Evolutionary conservation across 2,797 vertebrate species (phyloP), one percentile per base, ranked within the genome.

Genomic region (Hozukius guyotensis): DNA sequence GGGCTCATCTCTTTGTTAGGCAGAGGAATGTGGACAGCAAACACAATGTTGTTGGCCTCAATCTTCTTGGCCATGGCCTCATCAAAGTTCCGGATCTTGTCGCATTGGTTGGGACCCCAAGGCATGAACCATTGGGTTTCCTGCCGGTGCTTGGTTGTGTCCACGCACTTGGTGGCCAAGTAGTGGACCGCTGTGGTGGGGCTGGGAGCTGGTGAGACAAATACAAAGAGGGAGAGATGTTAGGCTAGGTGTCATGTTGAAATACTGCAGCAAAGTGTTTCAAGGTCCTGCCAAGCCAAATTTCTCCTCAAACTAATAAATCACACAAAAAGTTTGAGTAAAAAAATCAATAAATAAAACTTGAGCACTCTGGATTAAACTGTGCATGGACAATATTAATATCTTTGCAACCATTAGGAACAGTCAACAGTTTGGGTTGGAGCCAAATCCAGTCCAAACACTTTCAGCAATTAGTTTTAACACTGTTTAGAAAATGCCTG

Each of bases 41-140:
- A 99, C 11, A 99, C 98, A 2, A 99, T 99, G 85, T 98, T 96
- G 22, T 98, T 99, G 85, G 98, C 98, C 86, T 97, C 96, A 0
- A 99, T 99, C 92, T 94, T 96, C 88, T 95, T 95, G 61, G 94
- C 95, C 91, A 95, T 94, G 2, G 98, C 97, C 88, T 99, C 98
- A 0, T 98, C 96, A 0, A 99, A 97, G 88, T 94, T 95, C 36
- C 83, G 93, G 88, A 99, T 96, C 94, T 97, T 99, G 42, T 96
- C 93, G 1, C 99, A 99, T 14, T 95, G 94, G 92, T 98, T 94
- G 1, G 87, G 88, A 31, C 98, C 98, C 98, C 98, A 99, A 1
- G 98, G 98, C 95, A 97, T 93, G 83, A 99, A 95, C 98, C 98
- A 99, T 72, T 97, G 97, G 52, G 93, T 87, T 27, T 81, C 87